Percentiles rank a stretch among this genome's conserved stretches.
Evolutionary conservation across 2,113 vertebrate species (phyloP).

Genomic region (Columbina picui): DNA sequence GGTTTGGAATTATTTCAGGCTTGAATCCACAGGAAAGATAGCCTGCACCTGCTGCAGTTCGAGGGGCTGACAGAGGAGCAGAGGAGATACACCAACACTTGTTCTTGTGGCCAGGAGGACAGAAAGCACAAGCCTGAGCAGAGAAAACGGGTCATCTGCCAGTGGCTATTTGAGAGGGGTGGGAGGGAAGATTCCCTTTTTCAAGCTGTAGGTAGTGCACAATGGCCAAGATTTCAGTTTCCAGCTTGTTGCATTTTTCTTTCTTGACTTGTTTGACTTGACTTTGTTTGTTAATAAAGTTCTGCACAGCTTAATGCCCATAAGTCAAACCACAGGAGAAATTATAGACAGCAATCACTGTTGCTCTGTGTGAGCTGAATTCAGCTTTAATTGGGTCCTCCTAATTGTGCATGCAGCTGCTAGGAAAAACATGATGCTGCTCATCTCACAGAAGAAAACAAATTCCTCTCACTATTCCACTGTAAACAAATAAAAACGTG

Average conservation of each 20-base stretch:
- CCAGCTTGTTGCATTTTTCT: background rate
- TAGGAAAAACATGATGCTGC: background rate
- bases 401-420: constrained; percentile 41
- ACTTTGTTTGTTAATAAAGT: constrained; percentile 29
- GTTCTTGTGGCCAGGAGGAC: background rate
- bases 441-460: constrained; percentile 12
- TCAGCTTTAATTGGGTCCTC: constrained; percentile 27
- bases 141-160: background rate
- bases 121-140: background rate
- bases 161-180: background rate
- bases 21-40: background rate
- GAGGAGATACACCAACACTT: background rate
- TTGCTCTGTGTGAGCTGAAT: background rate
- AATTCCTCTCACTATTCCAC: background rate
- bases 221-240: background rate
- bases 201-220: background rate
- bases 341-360: constrained; percentile 17
- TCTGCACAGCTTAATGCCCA: background rate
- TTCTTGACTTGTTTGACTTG: background rate
- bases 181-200: background rate
- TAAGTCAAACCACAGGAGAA: constrained; percentile 37
- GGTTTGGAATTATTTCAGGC: background rate
- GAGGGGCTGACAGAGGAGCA: background rate
- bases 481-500: background rate
- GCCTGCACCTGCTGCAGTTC: background rate